A percentile compares a stretch with the other conserved stretches of the same genome.
Conservation (phyloP, 2,113 vertebrate species). For the Chelonoidis abingdonii region DNA sequence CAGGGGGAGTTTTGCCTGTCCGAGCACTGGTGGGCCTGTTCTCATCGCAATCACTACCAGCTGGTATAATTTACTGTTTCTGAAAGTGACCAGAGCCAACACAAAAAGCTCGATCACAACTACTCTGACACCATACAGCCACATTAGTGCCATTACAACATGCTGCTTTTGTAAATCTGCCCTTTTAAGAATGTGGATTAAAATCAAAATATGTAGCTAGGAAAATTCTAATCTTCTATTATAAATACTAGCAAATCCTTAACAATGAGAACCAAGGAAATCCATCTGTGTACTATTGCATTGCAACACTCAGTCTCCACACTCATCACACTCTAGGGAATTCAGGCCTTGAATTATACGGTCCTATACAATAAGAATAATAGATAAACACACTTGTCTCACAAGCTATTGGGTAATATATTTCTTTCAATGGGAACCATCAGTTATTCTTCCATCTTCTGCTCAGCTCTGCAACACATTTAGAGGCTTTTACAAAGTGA, state of each 20-base stretch:
- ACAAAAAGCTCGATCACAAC: neutral
- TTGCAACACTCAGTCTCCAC: neutral
- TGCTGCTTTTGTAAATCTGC: neutral
- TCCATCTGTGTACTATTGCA: neutral
- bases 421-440: slow-evolving; percentile 55
- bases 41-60: neutral
- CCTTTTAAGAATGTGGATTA: neutral
- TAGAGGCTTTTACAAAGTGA: slow-evolving; percentile 30
- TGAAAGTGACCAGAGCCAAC: neutral
- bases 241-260: neutral
- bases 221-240: neutral
- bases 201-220: neutral
- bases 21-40: neutral
- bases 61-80: neutral
- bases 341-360: neutral
- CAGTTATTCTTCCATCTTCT: slow-evolving; percentile 41
- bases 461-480: neutral
- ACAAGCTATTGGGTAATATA: slow-evolving; percentile 43
- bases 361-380: slow-evolving; percentile 46
- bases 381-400: slow-evolving; percentile 8
- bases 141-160: neutral
- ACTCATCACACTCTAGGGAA: neutral
- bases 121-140: neutral
- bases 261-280: neutral
- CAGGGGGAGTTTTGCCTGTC: neutral